phyloP scores from a whole-genome alignment of 2,888 invertebrate genomes.

The Chrysotoxum bicinctum region DNA sequence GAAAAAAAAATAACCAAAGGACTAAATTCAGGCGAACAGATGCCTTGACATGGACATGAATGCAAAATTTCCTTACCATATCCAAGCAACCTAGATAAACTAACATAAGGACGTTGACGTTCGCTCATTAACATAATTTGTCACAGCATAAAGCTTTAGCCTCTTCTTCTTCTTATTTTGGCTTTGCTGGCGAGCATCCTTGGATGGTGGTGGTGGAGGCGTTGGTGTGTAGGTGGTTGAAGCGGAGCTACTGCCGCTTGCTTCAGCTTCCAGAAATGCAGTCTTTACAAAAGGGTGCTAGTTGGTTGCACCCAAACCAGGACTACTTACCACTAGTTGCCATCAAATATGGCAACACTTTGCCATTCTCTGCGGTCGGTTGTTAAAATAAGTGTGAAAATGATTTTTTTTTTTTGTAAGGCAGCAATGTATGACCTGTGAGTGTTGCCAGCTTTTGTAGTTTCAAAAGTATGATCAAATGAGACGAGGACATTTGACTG shows the following conservation, averaged over 20 bases:
- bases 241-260: background rate
- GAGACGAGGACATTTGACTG: too few relatives aligned
- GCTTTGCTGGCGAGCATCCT: conserved; percentile 47
- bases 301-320: conserved; percentile 24
- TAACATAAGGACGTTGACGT: conserved; percentile 70
- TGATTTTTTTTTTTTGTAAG: conserved; percentile 74
- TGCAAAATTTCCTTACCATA: conserved; percentile 58
- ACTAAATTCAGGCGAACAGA: conserved; percentile 63
- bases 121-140: conserved; percentile 73
- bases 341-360: conserved; percentile 70
- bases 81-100: conserved; percentile 66
- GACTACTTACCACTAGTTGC: conserved; percentile 59
- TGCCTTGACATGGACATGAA: conserved; percentile 72
- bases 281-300: conserved; percentile 27
- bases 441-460: background rate
- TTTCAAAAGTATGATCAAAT: background rate
- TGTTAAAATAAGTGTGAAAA: conserved; percentile 79
- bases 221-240: conserved; percentile 5
- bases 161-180: conserved; percentile 1
- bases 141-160: conserved; percentile 62
- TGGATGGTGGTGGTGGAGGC: background rate
- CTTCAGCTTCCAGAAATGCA: conserved; percentile 5
- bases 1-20: conserved; percentile 18
- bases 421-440: conserved; percentile 11
- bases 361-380: conserved; percentile 74